These are phyloP conservation scores for Zoanthus gigantus DNA, from an alignment of 92 coral and sea anemone species.

Conservation along the genomic window DNA sequence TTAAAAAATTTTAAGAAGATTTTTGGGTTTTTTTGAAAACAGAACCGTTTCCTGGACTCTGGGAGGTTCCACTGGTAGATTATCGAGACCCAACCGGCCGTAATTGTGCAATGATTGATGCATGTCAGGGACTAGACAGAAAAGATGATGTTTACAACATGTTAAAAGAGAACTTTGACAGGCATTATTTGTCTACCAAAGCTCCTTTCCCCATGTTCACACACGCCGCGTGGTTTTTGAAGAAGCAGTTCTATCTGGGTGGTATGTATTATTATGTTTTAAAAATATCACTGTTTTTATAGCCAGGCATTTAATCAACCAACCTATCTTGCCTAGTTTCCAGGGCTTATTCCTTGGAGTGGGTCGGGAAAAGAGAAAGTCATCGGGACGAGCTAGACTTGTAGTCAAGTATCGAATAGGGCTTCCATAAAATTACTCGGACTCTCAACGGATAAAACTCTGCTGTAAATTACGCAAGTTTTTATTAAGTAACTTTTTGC, in stretches of 20 bases:
- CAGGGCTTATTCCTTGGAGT: no score
- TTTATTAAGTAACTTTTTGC: no score
- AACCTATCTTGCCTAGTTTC: no score
- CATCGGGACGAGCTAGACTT: no score
- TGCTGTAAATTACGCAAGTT: no score
- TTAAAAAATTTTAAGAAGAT: not conserved
- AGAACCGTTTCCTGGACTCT: constrained; percentile 93
- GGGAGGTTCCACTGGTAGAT: constrained; percentile 98
- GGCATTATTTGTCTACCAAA: constrained; percentile 82
- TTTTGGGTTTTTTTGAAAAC: not conserved
- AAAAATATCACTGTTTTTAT: not conserved
- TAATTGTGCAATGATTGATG: constrained; percentile 84
- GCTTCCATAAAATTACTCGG: no score
- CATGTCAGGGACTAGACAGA: constrained; percentile 63
- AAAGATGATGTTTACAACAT: constrained; percentile 68
- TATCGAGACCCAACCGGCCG: constrained; percentile 69
- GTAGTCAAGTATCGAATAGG: no score
- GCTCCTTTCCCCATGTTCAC: constrained; percentile 97
- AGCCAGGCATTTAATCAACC: not conserved
- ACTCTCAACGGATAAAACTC: no score
- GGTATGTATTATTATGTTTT: constrained; percentile 57
- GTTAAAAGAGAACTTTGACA: constrained; percentile 71
- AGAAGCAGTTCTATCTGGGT: constrained; percentile 55
- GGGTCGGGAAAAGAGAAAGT: no score
- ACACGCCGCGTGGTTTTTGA: constrained; percentile 83